Evolutionary conservation across 1,140 invertebrate genomes (phyloP).

Genomic region (Platyscapa corneri): DNA sequence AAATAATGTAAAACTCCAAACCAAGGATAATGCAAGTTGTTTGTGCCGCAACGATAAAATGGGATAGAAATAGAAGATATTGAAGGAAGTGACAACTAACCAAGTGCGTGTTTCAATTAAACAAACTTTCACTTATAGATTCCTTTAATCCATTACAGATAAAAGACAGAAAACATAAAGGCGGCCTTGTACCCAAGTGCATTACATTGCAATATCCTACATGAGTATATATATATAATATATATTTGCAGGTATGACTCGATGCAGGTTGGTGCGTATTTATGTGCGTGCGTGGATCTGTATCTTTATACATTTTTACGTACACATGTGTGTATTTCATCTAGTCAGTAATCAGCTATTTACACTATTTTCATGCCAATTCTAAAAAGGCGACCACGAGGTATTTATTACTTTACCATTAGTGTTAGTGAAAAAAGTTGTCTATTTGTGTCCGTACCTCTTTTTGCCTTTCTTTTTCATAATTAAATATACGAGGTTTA

Average conservation of each 20-base stretch:
- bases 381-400: not conserved
- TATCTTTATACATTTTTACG: not conserved
- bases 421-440: not conserved
- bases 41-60: not conserved
- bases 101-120: constrained; percentile 45
- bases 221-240: not conserved
- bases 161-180: constrained; percentile 12
- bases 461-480: too few relatives aligned
- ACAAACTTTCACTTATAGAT: constrained; percentile 24
- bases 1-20: constrained; percentile 55
- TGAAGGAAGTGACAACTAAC: not conserved
- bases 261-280: too few relatives aligned
- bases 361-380: constrained; percentile 10
- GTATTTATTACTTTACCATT: not conserved
- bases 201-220: not conserved
- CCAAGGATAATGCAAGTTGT: not conserved
- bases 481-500: too few relatives aligned
- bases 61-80: not conserved
- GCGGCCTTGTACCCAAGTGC: not conserved
- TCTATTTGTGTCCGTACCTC: too few relatives aligned
- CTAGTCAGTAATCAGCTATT: not conserved
- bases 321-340: not conserved
- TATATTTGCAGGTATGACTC: not conserved
- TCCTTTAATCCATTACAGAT: constrained; percentile 4
- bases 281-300: too few relatives aligned